These are phyloP conservation scores for Electrophaes corylata DNA, from an alignment of 2,888 invertebrate species.

Conservation along the genomic window DNA sequence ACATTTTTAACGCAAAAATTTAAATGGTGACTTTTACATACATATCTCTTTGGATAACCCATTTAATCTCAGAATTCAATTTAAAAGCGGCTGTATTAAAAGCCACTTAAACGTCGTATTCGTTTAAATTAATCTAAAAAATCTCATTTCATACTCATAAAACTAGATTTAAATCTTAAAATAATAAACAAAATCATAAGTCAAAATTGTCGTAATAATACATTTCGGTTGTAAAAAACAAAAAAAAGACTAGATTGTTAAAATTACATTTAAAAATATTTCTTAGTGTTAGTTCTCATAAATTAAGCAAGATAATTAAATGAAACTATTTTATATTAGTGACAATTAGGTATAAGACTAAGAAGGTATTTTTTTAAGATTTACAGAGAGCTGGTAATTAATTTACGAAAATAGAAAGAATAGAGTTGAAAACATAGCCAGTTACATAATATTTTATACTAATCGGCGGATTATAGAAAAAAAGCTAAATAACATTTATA, in stretches of 20 bases:
- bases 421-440: constrained; percentile 4
- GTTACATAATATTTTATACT: constrained; percentile 3
- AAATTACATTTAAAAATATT: constrained; percentile 55
- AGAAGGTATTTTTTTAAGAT: neutral
- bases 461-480: constrained; percentile 29
- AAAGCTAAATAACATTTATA: constrained; percentile 26
- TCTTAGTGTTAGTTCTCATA: constrained; percentile 50
- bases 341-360: constrained; percentile 12
- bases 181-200: constrained; percentile 42
- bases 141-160: constrained; percentile 43
- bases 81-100: constrained; percentile 23
- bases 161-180: constrained; percentile 36
- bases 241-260: constrained; percentile 80
- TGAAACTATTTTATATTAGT: constrained; percentile 8
- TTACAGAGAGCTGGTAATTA: constrained; percentile 10
- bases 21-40: constrained; percentile 29
- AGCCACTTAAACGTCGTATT: constrained; percentile 24
- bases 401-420: neutral
- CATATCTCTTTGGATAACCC: constrained; percentile 41
- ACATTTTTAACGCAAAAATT: constrained; percentile 41
- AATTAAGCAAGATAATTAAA: constrained; percentile 44
- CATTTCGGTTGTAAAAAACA: constrained; percentile 67
- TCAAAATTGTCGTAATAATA: constrained; percentile 62
- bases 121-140: constrained; percentile 34
- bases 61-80: constrained; percentile 34